Conservation (phyloP, 2,113 vertebrate genomes). For the Melanerpes aurifrons region DNA sequence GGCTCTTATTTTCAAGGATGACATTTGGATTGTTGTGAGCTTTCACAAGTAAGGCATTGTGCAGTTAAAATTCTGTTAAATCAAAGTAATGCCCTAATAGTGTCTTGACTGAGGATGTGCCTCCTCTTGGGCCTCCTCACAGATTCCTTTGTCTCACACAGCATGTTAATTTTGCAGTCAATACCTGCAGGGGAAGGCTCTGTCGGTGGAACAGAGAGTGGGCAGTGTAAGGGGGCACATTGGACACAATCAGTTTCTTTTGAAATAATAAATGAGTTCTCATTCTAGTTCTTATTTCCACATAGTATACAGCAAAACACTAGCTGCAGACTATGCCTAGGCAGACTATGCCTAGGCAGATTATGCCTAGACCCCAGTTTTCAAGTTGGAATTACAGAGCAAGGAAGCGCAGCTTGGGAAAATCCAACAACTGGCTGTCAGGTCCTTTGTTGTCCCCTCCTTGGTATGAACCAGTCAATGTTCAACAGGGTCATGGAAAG, state of each 20-base stretch:
- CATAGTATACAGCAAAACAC: background rate
- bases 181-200: background rate
- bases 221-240: background rate
- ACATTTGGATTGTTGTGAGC: background rate
- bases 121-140: background rate
- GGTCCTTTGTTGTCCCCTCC: background rate
- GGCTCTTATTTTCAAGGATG: constrained; percentile 23
- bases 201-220: background rate
- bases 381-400: background rate
- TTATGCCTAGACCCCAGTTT: background rate
- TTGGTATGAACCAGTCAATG: background rate
- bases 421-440: background rate
- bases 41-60: background rate
- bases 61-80: constrained; percentile 5
- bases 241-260: background rate
- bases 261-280: background rate
- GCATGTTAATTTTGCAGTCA: background rate
- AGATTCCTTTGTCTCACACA: background rate
- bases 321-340: background rate
- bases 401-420: background rate
- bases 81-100: background rate
- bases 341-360: background rate
- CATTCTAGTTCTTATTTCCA: background rate
- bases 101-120: background rate
- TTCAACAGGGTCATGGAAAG: background rate